Base-by-base conservation (phyloP, 1,140 invertebrate species). In the Helicoverpa zea region DNA sequence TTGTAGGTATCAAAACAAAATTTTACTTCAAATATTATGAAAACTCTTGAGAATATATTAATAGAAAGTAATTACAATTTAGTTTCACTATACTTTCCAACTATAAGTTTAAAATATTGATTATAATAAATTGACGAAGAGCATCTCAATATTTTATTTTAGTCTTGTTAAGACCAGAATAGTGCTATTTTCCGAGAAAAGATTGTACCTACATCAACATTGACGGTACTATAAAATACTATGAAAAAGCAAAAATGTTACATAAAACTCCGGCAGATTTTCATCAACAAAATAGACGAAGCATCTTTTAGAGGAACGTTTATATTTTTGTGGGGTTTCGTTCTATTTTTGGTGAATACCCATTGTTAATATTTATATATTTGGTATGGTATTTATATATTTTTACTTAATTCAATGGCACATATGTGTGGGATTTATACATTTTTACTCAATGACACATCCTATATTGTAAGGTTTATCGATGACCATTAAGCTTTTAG, bases 11-110 rank as follows among this genome's bases (percentile, higher is more conserved):
- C 3, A 35, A 3, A 3, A 35, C 4, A 1, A 9, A 43, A 43
- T 43, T 43, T 9, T 7, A 7, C 35, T 43, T 43, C 35, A 43
- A 43, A 43, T 43, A 43, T 43, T 43, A 43, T 43, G 35, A 43
- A 43, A 43, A 43, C 35, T 43, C 7, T 43, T 9, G 4, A 43
- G 35, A 64, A n/a, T 43, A 11, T n/a, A 64, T 61, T 61, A 61
- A 29, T 61, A 61, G 58, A 61, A 61, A 23, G 23, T 61, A 61
- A 61, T 61, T 23, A 59, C 2, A 59, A 29, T 29, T 59, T 29
- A 23, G 11, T 29, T 59, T 12, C 2, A 10, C 35, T 43, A 59
- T 29, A 29, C 3, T 59, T 59, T 29, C 16, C 9, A 23, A 59
- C 29, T 3, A 4, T 3, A 12, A 3, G 0, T 29, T 29, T 29